Evolutionary conservation across 1,140 invertebrate species (phyloP).

Genomic region (Drosophila micromelanica): DNA sequence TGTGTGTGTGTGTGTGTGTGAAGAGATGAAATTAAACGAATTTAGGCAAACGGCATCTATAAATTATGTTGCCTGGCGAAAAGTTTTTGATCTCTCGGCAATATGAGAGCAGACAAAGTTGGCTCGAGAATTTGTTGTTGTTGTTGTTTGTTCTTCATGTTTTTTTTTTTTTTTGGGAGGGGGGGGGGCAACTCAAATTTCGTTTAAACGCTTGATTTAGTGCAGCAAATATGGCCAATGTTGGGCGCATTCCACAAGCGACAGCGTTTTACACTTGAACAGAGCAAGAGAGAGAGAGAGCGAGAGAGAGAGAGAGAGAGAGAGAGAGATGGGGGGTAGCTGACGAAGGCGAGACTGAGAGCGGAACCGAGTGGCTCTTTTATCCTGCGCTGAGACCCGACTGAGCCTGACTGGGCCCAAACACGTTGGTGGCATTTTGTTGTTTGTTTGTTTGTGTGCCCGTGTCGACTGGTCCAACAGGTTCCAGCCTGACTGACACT

Average conservation of each 20-base stretch:
- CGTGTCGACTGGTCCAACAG: slow-evolving; percentile 77
- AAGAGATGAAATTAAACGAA: slow-evolving; percentile 75
- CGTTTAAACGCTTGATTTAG: slow-evolving; percentile 83
- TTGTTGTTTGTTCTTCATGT: slow-evolving; percentile 24
- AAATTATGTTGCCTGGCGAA: slow-evolving; percentile 68
- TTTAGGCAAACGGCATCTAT: slow-evolving; percentile 83
- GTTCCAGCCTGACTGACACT: slow-evolving; percentile 58
- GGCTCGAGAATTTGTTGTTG: slow-evolving; percentile 5
- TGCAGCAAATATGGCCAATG: slow-evolving; percentile 75
- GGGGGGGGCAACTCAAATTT: slow-evolving; percentile 74
- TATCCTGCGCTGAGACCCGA: slow-evolving; percentile 59
- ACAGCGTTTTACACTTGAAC: slow-evolving; percentile 81
- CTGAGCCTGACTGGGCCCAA: slow-evolving; percentile 42
- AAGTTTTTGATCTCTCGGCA: slow-evolving; percentile 51
- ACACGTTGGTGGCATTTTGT: slow-evolving; percentile 83
- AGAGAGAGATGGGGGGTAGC: slow-evolving; percentile 1
- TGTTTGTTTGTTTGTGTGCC: slow-evolving; percentile 47
- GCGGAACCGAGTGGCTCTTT: slow-evolving; percentile 61
- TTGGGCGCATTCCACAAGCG: slow-evolving; percentile 74
- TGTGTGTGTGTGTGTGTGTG: too few relatives aligned
- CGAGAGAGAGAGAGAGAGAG: slow-evolving; percentile 4
- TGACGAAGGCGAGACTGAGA: neutral
- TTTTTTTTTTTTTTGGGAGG: too few relatives aligned
- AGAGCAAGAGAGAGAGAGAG: slow-evolving; percentile 15
- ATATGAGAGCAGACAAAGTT: slow-evolving; percentile 45